These are phyloP conservation scores for Camponotus floridanus DNA, from an alignment of 1,140 invertebrate genomes.

Conservation along the genomic window DNA sequence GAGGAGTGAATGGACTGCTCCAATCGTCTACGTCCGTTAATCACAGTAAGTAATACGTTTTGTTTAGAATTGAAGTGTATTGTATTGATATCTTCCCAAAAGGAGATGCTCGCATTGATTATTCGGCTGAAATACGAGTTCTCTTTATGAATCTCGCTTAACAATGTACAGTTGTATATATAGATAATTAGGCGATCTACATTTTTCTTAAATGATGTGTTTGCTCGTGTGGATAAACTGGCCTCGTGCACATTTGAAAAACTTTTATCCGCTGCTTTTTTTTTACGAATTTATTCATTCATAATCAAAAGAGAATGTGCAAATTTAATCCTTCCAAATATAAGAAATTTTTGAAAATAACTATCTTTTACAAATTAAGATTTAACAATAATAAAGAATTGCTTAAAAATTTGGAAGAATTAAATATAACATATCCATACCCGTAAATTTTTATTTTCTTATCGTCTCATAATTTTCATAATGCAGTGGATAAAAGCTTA, in stretches of 20 bases:
- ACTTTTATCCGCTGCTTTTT: constrained; percentile 40
- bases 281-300: background rate
- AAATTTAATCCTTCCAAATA: background rate
- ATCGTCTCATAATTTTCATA: background rate
- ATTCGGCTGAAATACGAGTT: constrained; percentile 3
- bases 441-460: background rate
- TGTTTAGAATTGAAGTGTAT: background rate
- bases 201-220: constrained; percentile 41
- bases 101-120: background rate
- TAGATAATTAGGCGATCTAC: constrained; percentile 52
- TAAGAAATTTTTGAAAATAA: background rate
- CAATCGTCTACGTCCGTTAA: constrained; percentile 12
- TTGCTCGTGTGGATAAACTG: constrained; percentile 37
- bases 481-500: constrained; percentile 37
- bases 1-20: background rate
- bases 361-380: background rate
- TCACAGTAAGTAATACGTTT: constrained; percentile 50
- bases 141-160: constrained; percentile 3
- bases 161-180: constrained; percentile 73
- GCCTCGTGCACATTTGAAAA: constrained; percentile 45
- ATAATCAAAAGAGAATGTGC: background rate
- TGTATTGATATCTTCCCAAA: background rate
- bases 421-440: constrained; percentile 26
- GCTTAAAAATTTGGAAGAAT: constrained; percentile 10
- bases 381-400: background rate